phyloP scores from a whole-genome alignment of 2,888 invertebrate genomes.

The Spodoptera picta region DNA sequence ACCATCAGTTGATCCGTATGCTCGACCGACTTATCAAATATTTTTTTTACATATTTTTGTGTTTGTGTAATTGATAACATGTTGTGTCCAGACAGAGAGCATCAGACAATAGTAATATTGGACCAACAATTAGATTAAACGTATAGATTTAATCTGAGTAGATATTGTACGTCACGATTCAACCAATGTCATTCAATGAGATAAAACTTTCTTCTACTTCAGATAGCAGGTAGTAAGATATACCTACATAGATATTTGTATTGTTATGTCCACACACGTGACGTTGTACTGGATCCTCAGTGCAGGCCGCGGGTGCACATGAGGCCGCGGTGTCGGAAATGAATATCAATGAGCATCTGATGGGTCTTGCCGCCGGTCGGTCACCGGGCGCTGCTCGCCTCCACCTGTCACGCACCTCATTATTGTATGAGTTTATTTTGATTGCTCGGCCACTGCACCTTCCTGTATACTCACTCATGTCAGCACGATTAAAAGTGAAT shows the following conservation, averaged over 20 bases:
- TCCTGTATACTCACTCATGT: constrained; percentile 5
- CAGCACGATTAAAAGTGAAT: background rate
- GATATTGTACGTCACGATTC: no score
- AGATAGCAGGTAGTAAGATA: constrained; percentile 2
- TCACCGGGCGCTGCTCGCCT: constrained; percentile 9
- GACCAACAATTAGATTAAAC: no score
- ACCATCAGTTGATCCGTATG: no score
- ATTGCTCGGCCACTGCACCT: constrained; percentile 6
- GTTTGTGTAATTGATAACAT: no score
- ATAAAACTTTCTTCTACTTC: background rate
- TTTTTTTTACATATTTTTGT: no score
- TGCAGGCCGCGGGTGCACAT: no score
- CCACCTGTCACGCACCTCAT: constrained; percentile 27
- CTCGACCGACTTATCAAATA: no score
- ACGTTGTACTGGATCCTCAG: constrained; percentile 4
- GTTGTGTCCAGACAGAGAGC: no score
- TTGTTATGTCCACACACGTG: background rate
- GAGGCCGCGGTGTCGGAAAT: constrained; percentile 25
- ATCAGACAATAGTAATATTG: no score
- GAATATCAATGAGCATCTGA: constrained; percentile 33
- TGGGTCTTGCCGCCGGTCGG: background rate
- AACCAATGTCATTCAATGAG: no score
- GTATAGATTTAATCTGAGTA: no score
- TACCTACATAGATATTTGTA: background rate
- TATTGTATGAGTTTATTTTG: constrained; percentile 29